phyloP scores from a whole-genome alignment of 2,113 vertebrate species.

The Chinchilla lanigera region DNA sequence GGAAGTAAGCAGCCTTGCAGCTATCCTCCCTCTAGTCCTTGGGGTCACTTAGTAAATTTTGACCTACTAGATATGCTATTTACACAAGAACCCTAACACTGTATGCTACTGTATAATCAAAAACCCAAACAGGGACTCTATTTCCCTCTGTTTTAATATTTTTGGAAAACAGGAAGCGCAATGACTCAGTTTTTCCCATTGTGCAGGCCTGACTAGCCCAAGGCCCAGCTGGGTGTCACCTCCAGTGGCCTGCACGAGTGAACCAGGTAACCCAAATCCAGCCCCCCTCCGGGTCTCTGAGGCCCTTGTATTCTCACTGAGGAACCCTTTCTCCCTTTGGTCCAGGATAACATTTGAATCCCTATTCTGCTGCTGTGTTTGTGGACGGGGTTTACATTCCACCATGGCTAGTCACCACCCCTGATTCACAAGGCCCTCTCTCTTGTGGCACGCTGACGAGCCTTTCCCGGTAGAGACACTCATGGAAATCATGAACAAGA shows the following conservation, averaged over 20 bases:
- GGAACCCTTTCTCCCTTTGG: neutral
- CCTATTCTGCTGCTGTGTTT: neutral
- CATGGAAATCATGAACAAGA: slow-evolving; percentile 47
- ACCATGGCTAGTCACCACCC: neutral
- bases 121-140: neutral
- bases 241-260: neutral
- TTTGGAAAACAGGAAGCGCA: neutral
- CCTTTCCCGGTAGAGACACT: neutral
- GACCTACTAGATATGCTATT: neutral
- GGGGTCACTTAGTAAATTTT: neutral
- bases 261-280: neutral
- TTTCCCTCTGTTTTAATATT: slow-evolving; percentile 2
- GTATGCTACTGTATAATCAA: neutral
- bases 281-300: neutral
- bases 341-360: neutral
- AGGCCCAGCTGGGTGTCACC: neutral
- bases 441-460: neutral
- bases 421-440: neutral
- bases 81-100: neutral
- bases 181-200: no score
- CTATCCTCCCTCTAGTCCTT: neutral
- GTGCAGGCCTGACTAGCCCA: neutral
- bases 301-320: neutral
- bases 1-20: neutral
- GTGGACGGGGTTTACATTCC: slow-evolving; percentile 29